Conservation (phyloP, 1,140 invertebrate species). For the Asobara japonica region DNA sequence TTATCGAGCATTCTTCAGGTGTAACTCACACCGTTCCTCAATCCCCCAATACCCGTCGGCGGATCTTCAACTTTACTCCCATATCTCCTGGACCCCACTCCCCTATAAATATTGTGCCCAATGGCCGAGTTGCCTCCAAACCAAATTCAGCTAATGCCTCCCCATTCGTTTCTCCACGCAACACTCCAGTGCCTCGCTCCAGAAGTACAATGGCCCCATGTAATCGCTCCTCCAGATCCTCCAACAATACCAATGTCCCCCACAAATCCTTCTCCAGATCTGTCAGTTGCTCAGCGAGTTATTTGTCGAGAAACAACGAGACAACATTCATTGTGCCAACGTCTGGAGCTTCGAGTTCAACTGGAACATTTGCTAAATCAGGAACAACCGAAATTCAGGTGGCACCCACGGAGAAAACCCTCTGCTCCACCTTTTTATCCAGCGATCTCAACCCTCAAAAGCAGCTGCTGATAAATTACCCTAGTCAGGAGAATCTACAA, state of each 20-base stretch:
- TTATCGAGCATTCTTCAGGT: constrained; percentile 57
- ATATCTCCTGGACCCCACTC: constrained; percentile 79
- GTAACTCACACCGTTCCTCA: constrained; percentile 67
- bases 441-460: constrained; percentile 57
- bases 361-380: constrained; percentile 34
- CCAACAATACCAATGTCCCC: neutral
- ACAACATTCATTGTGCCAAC: constrained; percentile 26
- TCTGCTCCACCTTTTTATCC: constrained; percentile 43
- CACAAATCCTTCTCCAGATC: constrained; percentile 57
- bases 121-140: constrained; percentile 60
- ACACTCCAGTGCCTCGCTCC: constrained; percentile 76
- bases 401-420: constrained; percentile 41
- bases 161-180: constrained; percentile 85
- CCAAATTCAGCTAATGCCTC: constrained; percentile 73
- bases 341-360: constrained; percentile 14
- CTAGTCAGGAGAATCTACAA: constrained; percentile 62
- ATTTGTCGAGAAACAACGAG: neutral
- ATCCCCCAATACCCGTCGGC: constrained; percentile 73
- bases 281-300: constrained; percentile 55
- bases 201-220: constrained; percentile 54
- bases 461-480: constrained; percentile 63
- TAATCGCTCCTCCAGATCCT: constrained; percentile 46
- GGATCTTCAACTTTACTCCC: constrained; percentile 85
- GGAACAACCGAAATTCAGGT: constrained; percentile 51
- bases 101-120: constrained; percentile 57